phyloP scores from a whole-genome alignment of 2,888 invertebrate genomes.

The Pantelozetes paolii region DNA sequence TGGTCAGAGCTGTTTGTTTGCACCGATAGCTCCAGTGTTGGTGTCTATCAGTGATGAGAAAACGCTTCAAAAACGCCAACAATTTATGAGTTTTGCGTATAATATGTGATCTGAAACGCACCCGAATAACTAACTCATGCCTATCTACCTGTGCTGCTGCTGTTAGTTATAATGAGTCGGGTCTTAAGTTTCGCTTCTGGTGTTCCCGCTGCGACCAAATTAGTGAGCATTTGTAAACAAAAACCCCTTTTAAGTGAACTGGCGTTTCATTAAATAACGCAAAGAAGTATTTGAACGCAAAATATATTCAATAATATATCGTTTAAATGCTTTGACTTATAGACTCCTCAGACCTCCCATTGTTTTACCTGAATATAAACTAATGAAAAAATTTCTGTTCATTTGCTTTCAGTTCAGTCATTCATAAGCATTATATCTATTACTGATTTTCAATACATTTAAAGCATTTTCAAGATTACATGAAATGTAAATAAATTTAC shows the following conservation, averaged over 20 bases:
- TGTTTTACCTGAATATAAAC: background rate
- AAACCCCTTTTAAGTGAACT: conserved; percentile 18
- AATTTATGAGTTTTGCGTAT: background rate
- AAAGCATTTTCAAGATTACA: no score
- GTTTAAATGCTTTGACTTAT: no score
- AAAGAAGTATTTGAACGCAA: background rate
- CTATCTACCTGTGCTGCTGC: background rate
- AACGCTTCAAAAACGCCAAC: background rate
- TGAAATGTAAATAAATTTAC: no score
- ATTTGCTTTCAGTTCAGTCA: no score
- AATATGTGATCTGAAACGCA: background rate
- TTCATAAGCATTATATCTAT: no score
- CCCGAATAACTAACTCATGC: background rate
- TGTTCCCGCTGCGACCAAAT: conserved; percentile 21
- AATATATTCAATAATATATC: background rate
- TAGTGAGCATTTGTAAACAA: conserved; percentile 22
- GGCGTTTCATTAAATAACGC: conserved; percentile 4
- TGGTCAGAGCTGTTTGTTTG: background rate
- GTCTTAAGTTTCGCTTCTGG: conserved; percentile 11
- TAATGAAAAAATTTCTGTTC: no score
- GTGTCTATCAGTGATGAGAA: background rate
- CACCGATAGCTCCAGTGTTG: background rate
- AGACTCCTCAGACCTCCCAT: conserved; percentile 1
- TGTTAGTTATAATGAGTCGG: background rate
- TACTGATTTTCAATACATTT: no score